A percentile compares a stretch with the other conserved stretches of the same genome.
Evolutionary conservation across 1,140 invertebrate species (phyloP).

Genomic region (Meteorus sp.): DNA sequence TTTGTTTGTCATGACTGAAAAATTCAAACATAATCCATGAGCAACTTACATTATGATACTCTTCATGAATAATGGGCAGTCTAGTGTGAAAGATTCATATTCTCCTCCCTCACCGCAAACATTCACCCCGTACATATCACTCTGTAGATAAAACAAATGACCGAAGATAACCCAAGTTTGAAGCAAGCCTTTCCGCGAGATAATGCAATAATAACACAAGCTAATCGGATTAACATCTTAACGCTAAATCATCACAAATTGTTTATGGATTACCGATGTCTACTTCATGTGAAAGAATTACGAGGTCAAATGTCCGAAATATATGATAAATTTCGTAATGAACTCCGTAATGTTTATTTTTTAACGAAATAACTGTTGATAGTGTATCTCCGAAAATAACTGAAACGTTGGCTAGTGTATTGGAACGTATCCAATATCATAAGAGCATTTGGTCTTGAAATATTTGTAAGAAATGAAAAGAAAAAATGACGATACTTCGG

Average conservation of each 20-base stretch:
- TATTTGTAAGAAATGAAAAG: too few relatives aligned
- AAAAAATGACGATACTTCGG: too few relatives aligned
- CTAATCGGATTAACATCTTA: too few relatives aligned
- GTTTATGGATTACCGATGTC: too few relatives aligned
- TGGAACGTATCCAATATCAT: slow-evolving; percentile 39
- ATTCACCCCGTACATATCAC: slow-evolving; percentile 87
- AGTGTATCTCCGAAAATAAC: slow-evolving; percentile 43
- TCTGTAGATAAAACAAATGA: slow-evolving; percentile 53
- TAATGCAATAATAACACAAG: too few relatives aligned
- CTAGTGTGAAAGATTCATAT: slow-evolving; percentile 96
- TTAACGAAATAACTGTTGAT: slow-evolving; percentile 32
- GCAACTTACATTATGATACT: slow-evolving; percentile 82
- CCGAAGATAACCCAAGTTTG: slow-evolving; percentile 30
- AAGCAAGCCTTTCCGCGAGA: too few relatives aligned
- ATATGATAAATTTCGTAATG: slow-evolving; percentile 13
- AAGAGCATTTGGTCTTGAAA: background rate
- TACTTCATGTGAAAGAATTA: too few relatives aligned
- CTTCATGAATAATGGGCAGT: slow-evolving; percentile 94
- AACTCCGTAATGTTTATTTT: slow-evolving; percentile 21
- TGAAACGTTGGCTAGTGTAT: slow-evolving; percentile 34
- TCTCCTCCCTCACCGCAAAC: slow-evolving; percentile 99
- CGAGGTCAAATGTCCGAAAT: slow-evolving; percentile 19
- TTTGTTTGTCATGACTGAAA: background rate
- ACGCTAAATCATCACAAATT: too few relatives aligned
- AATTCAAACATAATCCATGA: slow-evolving; percentile 5